phyloP scores from a whole-genome alignment of 2,113 vertebrate genomes.

The Trematocara stigmaticum region DNA sequence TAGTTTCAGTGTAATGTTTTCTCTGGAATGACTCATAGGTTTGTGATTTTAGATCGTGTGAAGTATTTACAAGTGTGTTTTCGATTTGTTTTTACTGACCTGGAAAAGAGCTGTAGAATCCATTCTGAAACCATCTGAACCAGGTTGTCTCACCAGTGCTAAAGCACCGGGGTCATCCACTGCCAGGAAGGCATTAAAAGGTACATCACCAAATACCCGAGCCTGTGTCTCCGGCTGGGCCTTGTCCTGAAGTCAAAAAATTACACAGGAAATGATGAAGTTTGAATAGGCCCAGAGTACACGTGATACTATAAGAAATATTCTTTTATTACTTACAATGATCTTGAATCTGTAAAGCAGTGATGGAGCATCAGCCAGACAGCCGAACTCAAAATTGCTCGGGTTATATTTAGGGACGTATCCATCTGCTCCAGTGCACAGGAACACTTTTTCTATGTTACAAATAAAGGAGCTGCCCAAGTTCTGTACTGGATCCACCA shows the following conservation, averaged over 20 bases:
- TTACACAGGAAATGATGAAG: background rate
- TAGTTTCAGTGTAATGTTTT: background rate
- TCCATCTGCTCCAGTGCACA: slow-evolving; percentile 92
- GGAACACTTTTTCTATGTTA: slow-evolving; percentile 92
- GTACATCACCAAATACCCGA: slow-evolving; percentile 78
- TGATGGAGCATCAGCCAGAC: slow-evolving; percentile 87
- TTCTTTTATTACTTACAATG: slow-evolving; percentile 76
- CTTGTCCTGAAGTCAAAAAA: slow-evolving; percentile 78
- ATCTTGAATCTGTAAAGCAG: slow-evolving; percentile 93
- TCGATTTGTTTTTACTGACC: slow-evolving; percentile 29
- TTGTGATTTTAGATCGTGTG: background rate
- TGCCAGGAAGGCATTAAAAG: slow-evolving; percentile 86
- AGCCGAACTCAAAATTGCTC: slow-evolving; percentile 85
- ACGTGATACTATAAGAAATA: fast-evolving
- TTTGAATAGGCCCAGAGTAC: background rate
- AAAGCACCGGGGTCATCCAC: slow-evolving; percentile 84
- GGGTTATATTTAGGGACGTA: slow-evolving; percentile 96
- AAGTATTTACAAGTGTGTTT: background rate
- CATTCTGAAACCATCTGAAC: slow-evolving; percentile 91
- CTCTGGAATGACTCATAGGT: background rate
- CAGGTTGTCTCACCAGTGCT: slow-evolving; percentile 86
- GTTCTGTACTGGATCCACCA: slow-evolving; percentile 97
- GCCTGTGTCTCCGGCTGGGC: slow-evolving; percentile 92
- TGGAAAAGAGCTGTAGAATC: slow-evolving; percentile 90
- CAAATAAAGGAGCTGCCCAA: slow-evolving; percentile 90